phyloP scores from a whole-genome alignment of 2,113 vertebrate species.

The Ovis canadensis region DNA sequence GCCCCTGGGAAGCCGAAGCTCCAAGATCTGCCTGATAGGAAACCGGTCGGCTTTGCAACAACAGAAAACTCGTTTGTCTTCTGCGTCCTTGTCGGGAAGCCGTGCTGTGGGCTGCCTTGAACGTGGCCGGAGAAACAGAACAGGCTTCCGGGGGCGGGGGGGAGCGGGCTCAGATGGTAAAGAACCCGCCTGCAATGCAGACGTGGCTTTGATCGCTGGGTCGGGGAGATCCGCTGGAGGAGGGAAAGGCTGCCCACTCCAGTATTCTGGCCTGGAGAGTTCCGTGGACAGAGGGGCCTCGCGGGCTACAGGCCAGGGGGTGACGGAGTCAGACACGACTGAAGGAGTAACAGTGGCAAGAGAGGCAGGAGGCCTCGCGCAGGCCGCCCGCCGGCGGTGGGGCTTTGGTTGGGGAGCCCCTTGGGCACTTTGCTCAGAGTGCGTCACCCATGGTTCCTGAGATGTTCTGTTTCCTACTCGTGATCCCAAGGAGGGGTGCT shows the following conservation, averaged over 20 bases:
- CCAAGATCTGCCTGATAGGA: background rate
- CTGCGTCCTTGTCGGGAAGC: background rate
- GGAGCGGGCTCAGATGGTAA: background rate
- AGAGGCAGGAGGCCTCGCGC: rapidly evolving
- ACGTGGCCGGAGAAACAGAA: background rate
- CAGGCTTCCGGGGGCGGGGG: background rate
- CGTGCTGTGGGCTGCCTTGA: rapidly evolving
- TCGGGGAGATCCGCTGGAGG: background rate
- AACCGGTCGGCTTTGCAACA: background rate
- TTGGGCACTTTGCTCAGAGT: background rate
- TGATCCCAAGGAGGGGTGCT: background rate
- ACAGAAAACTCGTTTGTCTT: background rate
- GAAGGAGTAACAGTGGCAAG: rapidly evolving
- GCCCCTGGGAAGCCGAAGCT: background rate
- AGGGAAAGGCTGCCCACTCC: background rate
- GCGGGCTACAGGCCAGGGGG: background rate
- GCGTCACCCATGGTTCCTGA: background rate
- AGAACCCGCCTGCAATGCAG: background rate
- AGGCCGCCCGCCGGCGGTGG: rapidly evolving
- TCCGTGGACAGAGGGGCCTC: background rate
- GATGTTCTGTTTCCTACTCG: background rate
- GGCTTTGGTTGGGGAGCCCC: background rate
- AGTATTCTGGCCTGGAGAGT: background rate
- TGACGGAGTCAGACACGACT: background rate
- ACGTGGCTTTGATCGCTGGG: background rate